A percentile compares a stretch with the other conserved stretches of the same genome.
phyloP scores from a whole-genome alignment of 2,113 vertebrate genomes.

The Osmerus eperlanus region DNA sequence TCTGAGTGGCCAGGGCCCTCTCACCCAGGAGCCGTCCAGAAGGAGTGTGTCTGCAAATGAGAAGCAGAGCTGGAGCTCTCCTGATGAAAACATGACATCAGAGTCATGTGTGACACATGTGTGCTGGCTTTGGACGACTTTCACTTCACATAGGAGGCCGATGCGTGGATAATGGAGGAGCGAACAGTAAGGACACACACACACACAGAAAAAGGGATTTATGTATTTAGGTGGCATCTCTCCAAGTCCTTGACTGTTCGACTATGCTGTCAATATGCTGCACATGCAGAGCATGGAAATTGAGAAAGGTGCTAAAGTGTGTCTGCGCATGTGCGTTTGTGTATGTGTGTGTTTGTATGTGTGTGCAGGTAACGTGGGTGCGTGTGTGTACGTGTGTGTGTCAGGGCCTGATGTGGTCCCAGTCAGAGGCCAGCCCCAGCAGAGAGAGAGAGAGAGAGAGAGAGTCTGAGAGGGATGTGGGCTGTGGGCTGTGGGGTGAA shows the following conservation, averaged over 20 bases:
- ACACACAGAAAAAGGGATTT: not conserved
- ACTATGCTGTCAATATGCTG: no score
- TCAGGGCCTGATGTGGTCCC: not conserved
- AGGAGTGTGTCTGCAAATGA: constrained; percentile 25
- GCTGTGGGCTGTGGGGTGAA: constrained; percentile 4
- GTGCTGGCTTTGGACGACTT: constrained; percentile 18
- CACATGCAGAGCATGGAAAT: not conserved
- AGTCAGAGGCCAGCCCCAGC: not conserved
- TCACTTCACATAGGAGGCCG: constrained; percentile 28
- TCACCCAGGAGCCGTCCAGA: constrained; percentile 14
- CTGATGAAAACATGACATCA: constrained; percentile 42
- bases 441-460: not conserved
- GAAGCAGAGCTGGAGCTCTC: constrained; percentile 25
- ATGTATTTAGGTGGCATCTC: not conserved
- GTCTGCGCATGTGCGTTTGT: not conserved
- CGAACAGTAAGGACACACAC: not conserved
- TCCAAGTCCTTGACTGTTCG: not conserved
- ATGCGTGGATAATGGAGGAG: not conserved
- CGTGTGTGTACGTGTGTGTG: not conserved
- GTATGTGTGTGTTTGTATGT: not conserved
- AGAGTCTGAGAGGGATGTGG: constrained; percentile 7
- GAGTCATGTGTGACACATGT: constrained; percentile 34
- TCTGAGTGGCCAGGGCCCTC: not conserved
- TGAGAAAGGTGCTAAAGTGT: not conserved
- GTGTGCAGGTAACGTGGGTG: not conserved